Conservation (phyloP, 2,113 vertebrate genomes). For the Girardinichthys multiradiatus region DNA sequence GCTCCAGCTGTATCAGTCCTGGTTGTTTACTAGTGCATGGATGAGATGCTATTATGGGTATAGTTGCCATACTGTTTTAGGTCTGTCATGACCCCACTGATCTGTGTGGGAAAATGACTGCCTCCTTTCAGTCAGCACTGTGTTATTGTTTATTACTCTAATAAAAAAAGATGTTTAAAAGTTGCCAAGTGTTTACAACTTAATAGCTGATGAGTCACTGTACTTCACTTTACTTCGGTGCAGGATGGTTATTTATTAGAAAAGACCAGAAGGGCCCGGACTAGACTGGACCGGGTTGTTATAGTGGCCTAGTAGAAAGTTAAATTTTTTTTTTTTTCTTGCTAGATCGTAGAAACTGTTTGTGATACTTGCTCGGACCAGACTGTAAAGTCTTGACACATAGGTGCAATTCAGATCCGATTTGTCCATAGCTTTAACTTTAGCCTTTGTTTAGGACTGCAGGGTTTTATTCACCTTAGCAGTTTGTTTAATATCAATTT, state of each 20-base stretch:
- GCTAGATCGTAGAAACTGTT: conserved; percentile 64
- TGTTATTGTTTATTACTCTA: conserved; percentile 42
- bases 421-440: conserved; percentile 29
- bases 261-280: conserved; percentile 32
- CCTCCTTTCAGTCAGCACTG: conserved; percentile 53
- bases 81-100: conserved; percentile 30
- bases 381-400: conserved; percentile 46
- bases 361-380: conserved; percentile 60
- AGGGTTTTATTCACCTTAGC: conserved; percentile 43
- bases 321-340: conserved; percentile 44
- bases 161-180: conserved; percentile 51
- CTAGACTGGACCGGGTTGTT: conserved; percentile 13
- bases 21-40: conserved; percentile 34
- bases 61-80: conserved; percentile 59
- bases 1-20: conserved; percentile 38
- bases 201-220: conserved; percentile 46
- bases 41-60: conserved; percentile 35
- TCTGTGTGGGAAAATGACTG: conserved; percentile 18
- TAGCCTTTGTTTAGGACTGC: conserved; percentile 29
- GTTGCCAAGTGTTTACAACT: conserved; percentile 76
- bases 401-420: conserved; percentile 54
- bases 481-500: conserved; percentile 46
- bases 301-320: conserved; percentile 60
- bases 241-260: conserved; percentile 28
- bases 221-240: conserved; percentile 32